These are phyloP conservation scores for Nephrotoma flavescens DNA, from an alignment of 2,888 invertebrate genomes.

Conservation along the genomic window DNA sequence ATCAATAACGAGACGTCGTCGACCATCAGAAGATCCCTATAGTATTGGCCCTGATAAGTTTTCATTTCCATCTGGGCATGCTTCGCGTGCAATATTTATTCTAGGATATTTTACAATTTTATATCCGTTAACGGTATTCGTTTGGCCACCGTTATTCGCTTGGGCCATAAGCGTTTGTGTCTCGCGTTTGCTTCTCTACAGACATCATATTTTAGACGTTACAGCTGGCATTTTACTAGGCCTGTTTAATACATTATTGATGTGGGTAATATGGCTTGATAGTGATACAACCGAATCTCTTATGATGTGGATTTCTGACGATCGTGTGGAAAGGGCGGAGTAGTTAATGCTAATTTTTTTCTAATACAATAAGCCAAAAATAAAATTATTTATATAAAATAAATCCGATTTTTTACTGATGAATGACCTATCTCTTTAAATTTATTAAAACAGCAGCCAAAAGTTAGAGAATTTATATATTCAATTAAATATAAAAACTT, in stretches of 20 bases:
- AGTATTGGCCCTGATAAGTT: slow-evolving; percentile 65
- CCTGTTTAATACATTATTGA: slow-evolving; percentile 47
- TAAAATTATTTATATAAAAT: too few relatives aligned
- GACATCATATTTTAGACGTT: slow-evolving; percentile 82
- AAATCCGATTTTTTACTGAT: too few relatives aligned
- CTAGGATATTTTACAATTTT: slow-evolving; percentile 54
- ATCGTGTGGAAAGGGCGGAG: background rate
- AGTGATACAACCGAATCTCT: background rate
- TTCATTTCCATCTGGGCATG: slow-evolving; percentile 85
- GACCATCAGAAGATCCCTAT: slow-evolving; percentile 60
- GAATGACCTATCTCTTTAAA: too few relatives aligned
- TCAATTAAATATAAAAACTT: too few relatives aligned
- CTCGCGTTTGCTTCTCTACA: slow-evolving; percentile 66
- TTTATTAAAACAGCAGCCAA: too few relatives aligned
- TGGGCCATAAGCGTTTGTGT: slow-evolving; percentile 64
- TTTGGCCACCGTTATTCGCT: slow-evolving; percentile 46
- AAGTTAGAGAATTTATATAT: too few relatives aligned
- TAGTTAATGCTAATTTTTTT: background rate
- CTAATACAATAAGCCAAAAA: too few relatives aligned
- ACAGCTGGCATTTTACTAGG: slow-evolving; percentile 61
- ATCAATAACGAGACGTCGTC: slow-evolving; percentile 56
- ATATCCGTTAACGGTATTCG: slow-evolving; percentile 44
- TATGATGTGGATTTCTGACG: slow-evolving; percentile 3
- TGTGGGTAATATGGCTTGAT: slow-evolving; percentile 46
- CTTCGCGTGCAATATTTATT: slow-evolving; percentile 67